Base-by-base conservation (phyloP, 2,797 vertebrate genomes). In the Pristis pectinata region DNA sequence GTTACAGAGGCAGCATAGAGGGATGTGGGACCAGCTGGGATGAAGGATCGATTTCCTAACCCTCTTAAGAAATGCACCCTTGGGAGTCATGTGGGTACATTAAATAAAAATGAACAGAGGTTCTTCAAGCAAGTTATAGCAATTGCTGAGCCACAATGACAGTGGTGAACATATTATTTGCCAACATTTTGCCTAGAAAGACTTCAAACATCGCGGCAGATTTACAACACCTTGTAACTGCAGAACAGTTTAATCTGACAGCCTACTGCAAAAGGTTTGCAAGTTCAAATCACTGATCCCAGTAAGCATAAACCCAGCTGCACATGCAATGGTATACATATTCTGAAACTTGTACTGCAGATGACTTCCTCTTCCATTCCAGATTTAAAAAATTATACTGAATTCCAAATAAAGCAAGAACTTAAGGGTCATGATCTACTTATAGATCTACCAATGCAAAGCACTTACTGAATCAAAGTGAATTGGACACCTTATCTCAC, bases 11-110 rank as follows among this genome's bases (percentile, higher is more conserved):
- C 56, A 37, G 87, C 87, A 91, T 22, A 91, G 61, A 10, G n/a
- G 87, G 61, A 41, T 91, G 24, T 67, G 87, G 61, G 87, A 91
- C 87, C 87, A 91, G 87, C 87, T 91, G 87, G 87, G 61, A 41
- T 91, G 59, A 91, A 87, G 87, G 87, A 91, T 91, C 87, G 91
- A 91, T 91, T 91, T 91, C 87, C 87, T 67, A 91, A 91, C 61
- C 37, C n/a, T 91, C 64, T 44, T 4, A 67, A 91, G 64, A 91
- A 91, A 91, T 91, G 87, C n/a, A 24, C 87, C n/a, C 87, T 67
- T 41, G 87, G 61, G 87, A 91, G 87, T 41, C n/a, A 41, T 91
- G 87, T 67, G 87, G 61, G 87, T 41, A 91, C 61, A 67, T 91
- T 41, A 91, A 91, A 91, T 67, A 79, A 91, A 67, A 67, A 67